phyloP scores from a whole-genome alignment of 2,888 invertebrate species.

The Scaptomyza reducta region DNA sequence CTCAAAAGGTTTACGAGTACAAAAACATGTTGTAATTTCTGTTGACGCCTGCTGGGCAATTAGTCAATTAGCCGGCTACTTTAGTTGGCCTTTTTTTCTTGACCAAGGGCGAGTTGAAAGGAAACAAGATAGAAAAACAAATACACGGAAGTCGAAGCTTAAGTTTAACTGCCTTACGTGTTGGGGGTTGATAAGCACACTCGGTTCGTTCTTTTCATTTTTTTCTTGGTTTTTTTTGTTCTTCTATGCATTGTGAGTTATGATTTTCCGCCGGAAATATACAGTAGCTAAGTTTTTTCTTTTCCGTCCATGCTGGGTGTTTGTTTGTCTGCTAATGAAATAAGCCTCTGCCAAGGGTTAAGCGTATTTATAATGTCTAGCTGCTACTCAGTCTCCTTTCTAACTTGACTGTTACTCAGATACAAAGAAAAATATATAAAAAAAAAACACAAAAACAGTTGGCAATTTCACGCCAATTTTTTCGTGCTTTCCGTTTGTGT shows the following conservation, averaged over 20 bases:
- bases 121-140: slow-evolving; percentile 45
- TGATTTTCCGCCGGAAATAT: slow-evolving; percentile 83
- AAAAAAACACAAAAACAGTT: slow-evolving; percentile 62
- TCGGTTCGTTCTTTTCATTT: slow-evolving; percentile 5
- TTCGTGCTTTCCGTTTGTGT: slow-evolving; percentile 39
- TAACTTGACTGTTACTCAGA: slow-evolving; percentile 19
- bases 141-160: slow-evolving; percentile 48
- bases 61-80: slow-evolving; percentile 66
- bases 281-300: slow-evolving; percentile 62
- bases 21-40: slow-evolving; percentile 2
- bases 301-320: slow-evolving; percentile 39
- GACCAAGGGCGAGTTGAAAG: slow-evolving; percentile 53
- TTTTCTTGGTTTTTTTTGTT: slow-evolving; percentile 21
- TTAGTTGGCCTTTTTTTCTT: slow-evolving; percentile 8
- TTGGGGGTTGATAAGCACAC: slow-evolving; percentile 34
- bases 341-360: slow-evolving; percentile 81
- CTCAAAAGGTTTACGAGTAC: neutral
- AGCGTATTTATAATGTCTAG: slow-evolving; percentile 71
- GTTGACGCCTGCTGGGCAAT: slow-evolving; percentile 54
- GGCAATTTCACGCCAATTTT: slow-evolving; percentile 84
- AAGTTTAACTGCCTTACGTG: slow-evolving; percentile 43
- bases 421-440: slow-evolving; percentile 5
- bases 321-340: slow-evolving; percentile 78
- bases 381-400: slow-evolving; percentile 4
- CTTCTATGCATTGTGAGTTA: slow-evolving; percentile 73